phyloP scores from a whole-genome alignment of 2,113 vertebrate genomes.

The Clupea harengus region DNA sequence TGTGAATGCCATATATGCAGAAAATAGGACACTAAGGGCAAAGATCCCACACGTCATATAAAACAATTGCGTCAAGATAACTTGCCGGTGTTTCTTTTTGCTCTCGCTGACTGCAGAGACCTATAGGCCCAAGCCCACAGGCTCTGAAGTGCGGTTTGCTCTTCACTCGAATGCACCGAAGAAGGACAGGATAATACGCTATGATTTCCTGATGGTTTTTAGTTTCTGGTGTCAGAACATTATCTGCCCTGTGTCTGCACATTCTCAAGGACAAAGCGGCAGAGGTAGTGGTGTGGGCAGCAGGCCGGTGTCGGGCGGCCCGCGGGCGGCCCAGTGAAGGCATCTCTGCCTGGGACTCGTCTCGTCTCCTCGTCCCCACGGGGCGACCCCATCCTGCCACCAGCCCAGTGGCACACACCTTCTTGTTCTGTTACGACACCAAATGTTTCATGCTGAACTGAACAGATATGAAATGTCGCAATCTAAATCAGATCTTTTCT shows the following conservation, averaged over 20 bases:
- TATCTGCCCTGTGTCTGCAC: slow-evolving; percentile 78
- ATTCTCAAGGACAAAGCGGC: slow-evolving; percentile 75
- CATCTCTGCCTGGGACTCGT: slow-evolving; percentile 30
- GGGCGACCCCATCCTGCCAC: not conserved
- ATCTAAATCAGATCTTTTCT: not conserved
- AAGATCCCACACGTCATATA: not conserved
- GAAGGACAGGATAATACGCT: slow-evolving; percentile 59
- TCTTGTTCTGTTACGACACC: not conserved
- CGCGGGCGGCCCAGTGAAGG: slow-evolving; percentile 47
- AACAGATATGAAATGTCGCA: not conserved
- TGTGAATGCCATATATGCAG: not conserved
- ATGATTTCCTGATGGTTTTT: slow-evolving; percentile 70
- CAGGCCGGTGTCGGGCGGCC: not conserved
- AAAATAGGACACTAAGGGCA: not conserved
- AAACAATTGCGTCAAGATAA: not conserved
- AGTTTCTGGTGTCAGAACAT: slow-evolving; percentile 79
- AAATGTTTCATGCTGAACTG: slow-evolving; percentile 44
- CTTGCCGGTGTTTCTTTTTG: not conserved
- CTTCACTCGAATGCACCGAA: slow-evolving; percentile 29
- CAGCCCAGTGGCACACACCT: not conserved
- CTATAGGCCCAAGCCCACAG: not conserved
- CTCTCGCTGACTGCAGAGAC: not conserved
- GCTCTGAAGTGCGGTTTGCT: not conserved
- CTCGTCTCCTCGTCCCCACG: not conserved
- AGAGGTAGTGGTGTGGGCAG: slow-evolving; percentile 44